Evolutionary conservation across 2,888 invertebrate genomes (phyloP).

Genomic region (Ophraella communa): DNA sequence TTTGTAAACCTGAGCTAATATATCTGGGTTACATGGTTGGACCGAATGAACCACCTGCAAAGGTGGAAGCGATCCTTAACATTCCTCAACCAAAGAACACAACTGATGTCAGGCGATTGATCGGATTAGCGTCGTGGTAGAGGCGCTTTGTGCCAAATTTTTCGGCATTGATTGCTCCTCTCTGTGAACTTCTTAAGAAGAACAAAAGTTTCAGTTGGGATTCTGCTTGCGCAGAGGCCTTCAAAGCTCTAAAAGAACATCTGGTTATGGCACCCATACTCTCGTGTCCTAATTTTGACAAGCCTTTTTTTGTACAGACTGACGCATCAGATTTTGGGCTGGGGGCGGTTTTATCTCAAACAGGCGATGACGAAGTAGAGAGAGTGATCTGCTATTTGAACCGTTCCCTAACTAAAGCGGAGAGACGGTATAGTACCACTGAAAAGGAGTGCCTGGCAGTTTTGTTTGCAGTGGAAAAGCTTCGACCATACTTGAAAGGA

Average conservation of each 20-base stretch:
- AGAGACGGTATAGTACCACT: too few relatives aligned
- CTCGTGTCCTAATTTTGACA: neutral
- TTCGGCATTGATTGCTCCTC: too few relatives aligned
- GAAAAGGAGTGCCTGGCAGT: too few relatives aligned
- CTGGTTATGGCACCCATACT: neutral
- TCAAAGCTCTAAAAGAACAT: too few relatives aligned
- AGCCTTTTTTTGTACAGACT: neutral
- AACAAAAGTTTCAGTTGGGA: neutral
- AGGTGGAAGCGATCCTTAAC: neutral
- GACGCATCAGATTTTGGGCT: neutral
- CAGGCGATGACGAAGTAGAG: too few relatives aligned
- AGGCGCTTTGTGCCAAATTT: too few relatives aligned
- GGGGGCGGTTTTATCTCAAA: neutral
- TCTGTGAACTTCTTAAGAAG: too few relatives aligned
- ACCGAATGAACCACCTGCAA: neutral
- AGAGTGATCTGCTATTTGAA: too few relatives aligned
- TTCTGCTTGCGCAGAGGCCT: neutral
- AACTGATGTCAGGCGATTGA: neutral
- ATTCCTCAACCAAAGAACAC: too few relatives aligned
- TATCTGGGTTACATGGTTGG: neutral
- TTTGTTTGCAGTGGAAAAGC: too few relatives aligned
- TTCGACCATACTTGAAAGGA: too few relatives aligned
- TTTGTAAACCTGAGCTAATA: neutral
- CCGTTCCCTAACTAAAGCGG: too few relatives aligned
- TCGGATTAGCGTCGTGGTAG: neutral